A percentile compares a stretch with the other conserved stretches of the same genome.
phyloP scores from a whole-genome alignment of 2,888 invertebrate genomes.

The Scaptomyza caliginosa region DNA sequence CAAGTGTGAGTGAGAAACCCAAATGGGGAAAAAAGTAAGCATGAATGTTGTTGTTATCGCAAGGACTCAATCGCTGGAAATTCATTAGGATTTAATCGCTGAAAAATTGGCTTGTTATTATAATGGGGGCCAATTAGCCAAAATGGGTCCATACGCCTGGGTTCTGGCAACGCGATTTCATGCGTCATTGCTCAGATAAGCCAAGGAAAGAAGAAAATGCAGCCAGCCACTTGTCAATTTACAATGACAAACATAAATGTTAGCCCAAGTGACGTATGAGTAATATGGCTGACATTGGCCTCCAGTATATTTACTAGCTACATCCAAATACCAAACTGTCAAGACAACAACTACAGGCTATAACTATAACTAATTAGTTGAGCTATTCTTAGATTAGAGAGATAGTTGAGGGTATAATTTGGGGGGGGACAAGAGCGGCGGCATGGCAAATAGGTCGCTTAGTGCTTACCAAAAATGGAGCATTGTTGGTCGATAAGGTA shows the following conservation, averaged over 20 bases:
- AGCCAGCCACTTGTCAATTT: not conserved
- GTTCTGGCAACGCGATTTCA: conserved; percentile 11
- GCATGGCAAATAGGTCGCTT: conserved; percentile 9
- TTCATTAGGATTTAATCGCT: conserved; percentile 46
- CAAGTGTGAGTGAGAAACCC: not conserved
- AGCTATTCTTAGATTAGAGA: not conserved
- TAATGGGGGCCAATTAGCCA: conserved; percentile 48
- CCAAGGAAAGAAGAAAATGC: not conserved
- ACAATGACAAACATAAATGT: not conserved
- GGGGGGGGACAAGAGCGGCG: too few relatives aligned
- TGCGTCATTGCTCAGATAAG: conserved; percentile 8
- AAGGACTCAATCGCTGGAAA: conserved; percentile 31
- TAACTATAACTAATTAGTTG: conserved; percentile 4
- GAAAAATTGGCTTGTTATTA: conserved; percentile 56
- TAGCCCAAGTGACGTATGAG: conserved; percentile 1
- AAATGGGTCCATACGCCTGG: conserved; percentile 11
- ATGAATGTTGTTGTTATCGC: conserved; percentile 1
- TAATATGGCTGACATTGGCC: conserved; percentile 3
- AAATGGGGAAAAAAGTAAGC: not conserved
- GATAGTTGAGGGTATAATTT: too few relatives aligned
- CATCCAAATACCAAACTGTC: not conserved
- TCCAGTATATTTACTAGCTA: not conserved
- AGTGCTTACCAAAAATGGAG: not conserved
- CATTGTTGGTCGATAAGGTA: conserved; percentile 6
- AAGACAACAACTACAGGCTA: not conserved